A percentile compares a stretch with the other conserved stretches of the same genome.
These are phyloP conservation scores for Catajapyx aquilonaris DNA, from an alignment of 1,140 invertebrate genomes.

Conservation along the genomic window DNA sequence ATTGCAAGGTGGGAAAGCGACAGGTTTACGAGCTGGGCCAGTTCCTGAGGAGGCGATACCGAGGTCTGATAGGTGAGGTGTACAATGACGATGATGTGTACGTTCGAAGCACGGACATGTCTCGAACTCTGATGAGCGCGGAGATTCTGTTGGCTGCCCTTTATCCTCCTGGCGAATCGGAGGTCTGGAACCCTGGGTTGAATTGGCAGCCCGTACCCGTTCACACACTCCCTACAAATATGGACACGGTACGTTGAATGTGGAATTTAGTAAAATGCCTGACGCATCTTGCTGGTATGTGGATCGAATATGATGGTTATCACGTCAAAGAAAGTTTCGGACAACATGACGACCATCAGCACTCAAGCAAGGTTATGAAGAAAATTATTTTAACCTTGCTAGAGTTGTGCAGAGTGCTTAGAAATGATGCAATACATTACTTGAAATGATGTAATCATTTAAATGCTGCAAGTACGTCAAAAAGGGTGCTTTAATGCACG, in stretches of 20 bases:
- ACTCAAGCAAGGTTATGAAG: conserved; percentile 1
- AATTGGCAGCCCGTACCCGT: conserved; percentile 76
- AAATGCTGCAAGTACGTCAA: too few species aligned
- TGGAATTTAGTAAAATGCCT: conserved; percentile 3
- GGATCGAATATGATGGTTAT: not conserved
- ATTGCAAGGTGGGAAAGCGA: conserved; percentile 57
- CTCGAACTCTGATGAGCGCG: conserved; percentile 71
- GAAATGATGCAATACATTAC: too few species aligned
- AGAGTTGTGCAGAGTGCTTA: not conserved
- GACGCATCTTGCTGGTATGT: conserved; percentile 2
- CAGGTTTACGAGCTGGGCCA: conserved; percentile 55
- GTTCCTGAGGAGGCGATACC: conserved; percentile 44
- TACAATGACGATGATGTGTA: conserved; percentile 39
- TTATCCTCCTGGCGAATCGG: conserved; percentile 43
- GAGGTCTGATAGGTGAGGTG: conserved; percentile 30
- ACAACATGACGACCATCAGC: conserved; percentile 14
- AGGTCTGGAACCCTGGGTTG: conserved; percentile 47
- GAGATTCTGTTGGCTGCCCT: conserved; percentile 58
- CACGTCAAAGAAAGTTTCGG: conserved; percentile 6
- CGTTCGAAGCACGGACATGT: conserved; percentile 53
- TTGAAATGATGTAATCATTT: too few species aligned
- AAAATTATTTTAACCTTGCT: conserved; percentile 4
- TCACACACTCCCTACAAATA: conserved; percentile 38
- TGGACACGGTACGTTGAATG: conserved; percentile 39
- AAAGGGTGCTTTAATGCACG: too few species aligned